Evolutionary conservation across 2,113 vertebrate genomes (phyloP), one percentile per base, ranked within the genome.

Genomic region (Zapus hudsonius): DNA sequence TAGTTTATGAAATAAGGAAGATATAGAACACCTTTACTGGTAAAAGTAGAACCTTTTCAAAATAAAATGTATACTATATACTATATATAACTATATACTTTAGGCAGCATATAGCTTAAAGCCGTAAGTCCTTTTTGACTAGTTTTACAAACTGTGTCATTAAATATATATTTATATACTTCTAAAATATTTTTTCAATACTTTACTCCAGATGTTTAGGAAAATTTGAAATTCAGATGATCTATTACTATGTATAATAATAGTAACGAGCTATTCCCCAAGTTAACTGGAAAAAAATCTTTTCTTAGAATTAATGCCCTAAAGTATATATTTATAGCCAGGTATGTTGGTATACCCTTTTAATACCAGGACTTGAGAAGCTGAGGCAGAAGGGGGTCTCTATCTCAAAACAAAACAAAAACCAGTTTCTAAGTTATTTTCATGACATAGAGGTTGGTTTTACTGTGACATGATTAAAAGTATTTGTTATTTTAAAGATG

Each of bases 401-500:
- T 66, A 12, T 66, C 63, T 66, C 29, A 64, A 64, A 64, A 27
- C 23, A 64, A 29, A 64, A 64, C 25, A 64, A 29, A n/a, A n/a
- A n/a, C n/a, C 42, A 69, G 90, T 76, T 86, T 47, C 25, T 92
- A 84, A 88, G 36, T 70, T 74, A 29, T 25, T 52, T 83, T 83
- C 20, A 79, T 66, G 33, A 92, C 3, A 95, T 0, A 23, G 3
- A 19, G 9, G 3, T 47, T 57, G 89, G 23, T 63, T 72, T 89
- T 78, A 72, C 33, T 82, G 13, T 91, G 57, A 47, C 7, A 81
- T 69, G 38, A 82, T 79, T 70, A 61, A 42, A 73, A 89, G 1
- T 63, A 59, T 91, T 87, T 95, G 4, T 33, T 88, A 83, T 23
- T 72, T 92, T 67, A 74, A 90, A 57, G 78, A 91, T 23, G 29